Conservation (phyloP, 92 coral and sea anemone genomes). For the Heliopora coerulea region DNA sequence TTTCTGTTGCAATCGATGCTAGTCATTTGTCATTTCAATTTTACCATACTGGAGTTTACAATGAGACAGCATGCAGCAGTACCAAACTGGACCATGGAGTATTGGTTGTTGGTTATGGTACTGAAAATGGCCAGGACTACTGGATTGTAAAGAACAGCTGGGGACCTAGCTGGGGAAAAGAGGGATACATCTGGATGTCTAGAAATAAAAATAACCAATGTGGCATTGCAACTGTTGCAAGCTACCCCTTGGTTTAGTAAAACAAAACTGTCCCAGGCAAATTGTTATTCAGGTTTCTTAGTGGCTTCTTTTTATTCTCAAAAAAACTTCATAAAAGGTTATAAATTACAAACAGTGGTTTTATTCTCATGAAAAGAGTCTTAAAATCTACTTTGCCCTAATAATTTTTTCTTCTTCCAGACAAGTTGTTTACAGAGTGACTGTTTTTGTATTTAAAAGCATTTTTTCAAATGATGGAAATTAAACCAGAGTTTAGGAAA, state of each 20-base stretch:
- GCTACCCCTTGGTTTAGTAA: conserved; percentile 73
- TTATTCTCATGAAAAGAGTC: too few relatives aligned
- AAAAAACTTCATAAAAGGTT: too few relatives aligned
- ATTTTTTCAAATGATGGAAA: too few relatives aligned
- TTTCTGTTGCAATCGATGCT: conserved; percentile 85
- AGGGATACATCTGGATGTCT: conserved; percentile 94
- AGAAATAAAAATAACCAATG: conserved; percentile 83
- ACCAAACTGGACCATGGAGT: conserved; percentile 75
- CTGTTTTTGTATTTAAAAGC: too few relatives aligned
- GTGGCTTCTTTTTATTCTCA: too few relatives aligned
- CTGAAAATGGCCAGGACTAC: conserved; percentile 65
- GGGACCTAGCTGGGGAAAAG: conserved; percentile 76
- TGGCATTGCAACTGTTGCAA: conserved; percentile 81
- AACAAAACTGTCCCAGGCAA: too few relatives aligned
- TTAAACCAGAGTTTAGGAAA: too few relatives aligned
- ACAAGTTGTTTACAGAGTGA: too few relatives aligned
- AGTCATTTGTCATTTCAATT: conserved; percentile 68
- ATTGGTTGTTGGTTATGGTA: conserved; percentile 82
- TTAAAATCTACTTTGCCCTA: too few relatives aligned
- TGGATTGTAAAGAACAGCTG: conserved; percentile 97
- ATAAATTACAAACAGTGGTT: too few relatives aligned
- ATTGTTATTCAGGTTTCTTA: too few relatives aligned
- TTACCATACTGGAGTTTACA: conserved; percentile 65
- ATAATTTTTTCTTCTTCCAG: too few relatives aligned
- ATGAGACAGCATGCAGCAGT: conserved; percentile 67